Evolutionary conservation across 2,888 invertebrate genomes (phyloP).

Genomic region (Dasypolia templi): DNA sequence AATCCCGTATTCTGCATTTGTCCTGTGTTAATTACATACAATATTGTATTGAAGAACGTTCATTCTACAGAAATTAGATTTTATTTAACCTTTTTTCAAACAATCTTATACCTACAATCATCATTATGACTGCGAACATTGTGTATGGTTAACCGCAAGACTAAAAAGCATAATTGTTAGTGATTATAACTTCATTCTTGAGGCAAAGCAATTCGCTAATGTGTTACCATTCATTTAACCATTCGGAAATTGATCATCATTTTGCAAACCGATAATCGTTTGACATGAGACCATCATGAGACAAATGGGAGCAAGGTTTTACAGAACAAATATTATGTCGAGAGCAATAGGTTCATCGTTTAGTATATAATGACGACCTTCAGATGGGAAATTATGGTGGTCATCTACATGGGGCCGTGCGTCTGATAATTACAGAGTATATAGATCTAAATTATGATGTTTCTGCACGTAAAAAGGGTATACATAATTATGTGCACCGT

Average conservation of each 20-base stretch:
- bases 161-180: conserved; percentile 11
- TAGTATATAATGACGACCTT: conserved; percentile 67
- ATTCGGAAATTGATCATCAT: conserved; percentile 47
- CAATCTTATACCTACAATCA: not conserved
- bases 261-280: conserved; percentile 73
- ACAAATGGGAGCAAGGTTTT: conserved; percentile 86
- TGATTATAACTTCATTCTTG: conserved; percentile 1
- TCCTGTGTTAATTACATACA: not conserved
- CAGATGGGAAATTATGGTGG: conserved; percentile 67
- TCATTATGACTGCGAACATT: not conserved
- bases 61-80: not conserved
- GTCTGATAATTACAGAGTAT: conserved; percentile 52
- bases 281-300: conserved; percentile 66
- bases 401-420: conserved; percentile 62
- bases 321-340: conserved; percentile 67
- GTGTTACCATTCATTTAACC: conserved; percentile 15
- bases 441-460: conserved; percentile 50
- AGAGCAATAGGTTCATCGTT: conserved; percentile 47
- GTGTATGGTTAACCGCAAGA: not conserved
- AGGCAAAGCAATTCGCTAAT: conserved; percentile 16
- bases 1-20: not conserved
- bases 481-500: conserved; percentile 10
- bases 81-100: not conserved
- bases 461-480: conserved; percentile 43
- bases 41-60: conserved; percentile 1